Evolutionary conservation across 2,113 vertebrate species (phyloP), one percentile per base, ranked within the genome.

Genomic region (Epinephelus moara): DNA sequence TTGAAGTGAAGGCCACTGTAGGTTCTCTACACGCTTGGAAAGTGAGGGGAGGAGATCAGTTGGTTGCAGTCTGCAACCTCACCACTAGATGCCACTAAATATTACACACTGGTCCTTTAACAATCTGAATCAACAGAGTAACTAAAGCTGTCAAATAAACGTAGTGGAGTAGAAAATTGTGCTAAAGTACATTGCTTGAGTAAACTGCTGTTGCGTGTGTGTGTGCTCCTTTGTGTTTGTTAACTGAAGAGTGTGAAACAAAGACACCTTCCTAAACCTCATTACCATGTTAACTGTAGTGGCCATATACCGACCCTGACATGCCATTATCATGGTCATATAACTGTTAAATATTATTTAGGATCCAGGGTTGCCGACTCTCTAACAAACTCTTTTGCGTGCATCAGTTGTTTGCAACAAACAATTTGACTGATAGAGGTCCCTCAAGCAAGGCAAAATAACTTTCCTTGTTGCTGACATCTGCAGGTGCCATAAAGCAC

Each of bases 391-490:
- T 37, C 33, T 30, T 27, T 27, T 57, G n/a, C 56, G 23, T 2
- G 0, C 33, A 42, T 73, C 11, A 82, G 53, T 75, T 30, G 15
- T 52, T 68, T n/a, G 21, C 57, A 60, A 37, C 45, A 53, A 55
- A 49, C 13, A 55, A 74, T 73, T 70, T 70, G 45, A 71, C 52
- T 42, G 66, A 75, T 21, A 25, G 7, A 67, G 66, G 45, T 55
- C 63, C 70, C n/a, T 66, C 63, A 55, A 59, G 80, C 53, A 21
- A 55, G 70, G 70, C 52, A 69, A 25, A 70, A 67, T 50, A 15
- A 33, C 55, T 79, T 64, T 19, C 62, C 15, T 60, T 72, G 33
- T 8, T 78, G 84, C 68, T 68, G 72, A 82, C 76, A 75, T 79
- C 69, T 78, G 80, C 78, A 80, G 80, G 67, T 68, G 40, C 42